Base-by-base conservation (phyloP, 2,888 invertebrate species). In the Nephrotoma guestfalica region DNA sequence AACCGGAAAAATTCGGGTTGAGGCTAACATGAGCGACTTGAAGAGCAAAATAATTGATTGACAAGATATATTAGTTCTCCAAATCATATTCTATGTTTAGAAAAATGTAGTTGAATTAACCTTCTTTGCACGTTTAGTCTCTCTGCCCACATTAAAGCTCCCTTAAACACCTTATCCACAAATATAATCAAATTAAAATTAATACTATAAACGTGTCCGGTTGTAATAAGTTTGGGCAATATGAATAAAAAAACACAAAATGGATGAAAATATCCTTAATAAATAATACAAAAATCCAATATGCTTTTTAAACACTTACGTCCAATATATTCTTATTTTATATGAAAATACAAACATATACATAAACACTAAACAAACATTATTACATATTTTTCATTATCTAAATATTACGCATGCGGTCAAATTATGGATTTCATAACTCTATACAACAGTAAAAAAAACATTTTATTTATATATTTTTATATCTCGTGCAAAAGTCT, bases 341-440 rank as follows among this genome's bases (percentile, higher is more conserved):
- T 47, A 4, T 51, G 15, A n/a, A 71, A 18, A 71, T 30, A 71
- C 9, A 71, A 11, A 30, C 71, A 71, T 71, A 30, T 30, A 13
- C 47, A 30, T 30, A 71, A 30, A 71, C 9, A 71, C 71, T 71
- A 71, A 18, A 71, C 71, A 7, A 71, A 71, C 18, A 30, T 43
- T 30, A 30, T 30, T 30, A 51, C 11, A 71, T 11, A 71, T 30
- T 30, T 71, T 71, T 71, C 71, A 71, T 71, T 30, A 71, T 71
- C 71, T 71, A 71, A 71, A 71, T 71, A 71, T 71, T 71, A 84
- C 84, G 84, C 84, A 84, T 84, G 84, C 84, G 84, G 84, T 84
- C 84, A 84, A 84, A 84, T 84, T 84, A 71, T 71, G 71, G 41
- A 84, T 84, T 84, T 84, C 84, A 84, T 84, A 84, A 84, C 84